phyloP scores from a whole-genome alignment of 1,140 invertebrate species.

The Physella acuta region DNA sequence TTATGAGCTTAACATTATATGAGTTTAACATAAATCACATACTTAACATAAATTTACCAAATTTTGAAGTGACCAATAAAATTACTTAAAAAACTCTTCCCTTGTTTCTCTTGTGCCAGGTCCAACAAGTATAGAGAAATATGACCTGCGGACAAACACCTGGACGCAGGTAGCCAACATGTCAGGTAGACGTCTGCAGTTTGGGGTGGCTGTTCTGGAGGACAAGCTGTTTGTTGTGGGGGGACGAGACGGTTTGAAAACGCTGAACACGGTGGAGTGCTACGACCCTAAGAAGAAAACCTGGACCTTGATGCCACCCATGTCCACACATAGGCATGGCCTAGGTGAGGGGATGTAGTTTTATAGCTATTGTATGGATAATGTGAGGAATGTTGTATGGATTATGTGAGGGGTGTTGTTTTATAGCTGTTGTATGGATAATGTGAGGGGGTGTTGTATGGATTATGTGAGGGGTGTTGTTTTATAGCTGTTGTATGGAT shows the following conservation, averaged over 20 bases:
- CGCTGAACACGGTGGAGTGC: slow-evolving; percentile 84
- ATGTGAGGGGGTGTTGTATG: too few relatives aligned
- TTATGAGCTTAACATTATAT: too few relatives aligned
- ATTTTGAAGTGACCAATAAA: too few relatives aligned
- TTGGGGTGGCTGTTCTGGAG: slow-evolving; percentile 84
- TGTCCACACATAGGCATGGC: slow-evolving; percentile 90
- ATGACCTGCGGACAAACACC: slow-evolving; percentile 79
- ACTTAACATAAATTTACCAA: too few relatives aligned
- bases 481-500: too few relatives aligned
- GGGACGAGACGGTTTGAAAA: slow-evolving; percentile 90
- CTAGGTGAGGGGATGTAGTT: too few relatives aligned
- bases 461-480: too few relatives aligned
- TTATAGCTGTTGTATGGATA: too few relatives aligned
- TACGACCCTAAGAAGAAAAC: slow-evolving; percentile 75
- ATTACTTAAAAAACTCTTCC: neutral
- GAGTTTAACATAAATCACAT: too few relatives aligned
- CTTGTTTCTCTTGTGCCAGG: slow-evolving; percentile 63
- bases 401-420: too few relatives aligned
- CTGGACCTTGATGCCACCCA: slow-evolving; percentile 80
- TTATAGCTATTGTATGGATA: too few relatives aligned
- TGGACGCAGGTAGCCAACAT: slow-evolving; percentile 81
- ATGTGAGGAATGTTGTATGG: too few relatives aligned
- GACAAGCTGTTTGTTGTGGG: slow-evolving; percentile 82
- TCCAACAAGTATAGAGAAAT: slow-evolving; percentile 84
- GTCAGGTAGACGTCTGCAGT: slow-evolving; percentile 78